These are phyloP conservation scores for Gobio occitaniae DNA, from an alignment of 2,797 vertebrate genomes.

Conservation along the genomic window DNA sequence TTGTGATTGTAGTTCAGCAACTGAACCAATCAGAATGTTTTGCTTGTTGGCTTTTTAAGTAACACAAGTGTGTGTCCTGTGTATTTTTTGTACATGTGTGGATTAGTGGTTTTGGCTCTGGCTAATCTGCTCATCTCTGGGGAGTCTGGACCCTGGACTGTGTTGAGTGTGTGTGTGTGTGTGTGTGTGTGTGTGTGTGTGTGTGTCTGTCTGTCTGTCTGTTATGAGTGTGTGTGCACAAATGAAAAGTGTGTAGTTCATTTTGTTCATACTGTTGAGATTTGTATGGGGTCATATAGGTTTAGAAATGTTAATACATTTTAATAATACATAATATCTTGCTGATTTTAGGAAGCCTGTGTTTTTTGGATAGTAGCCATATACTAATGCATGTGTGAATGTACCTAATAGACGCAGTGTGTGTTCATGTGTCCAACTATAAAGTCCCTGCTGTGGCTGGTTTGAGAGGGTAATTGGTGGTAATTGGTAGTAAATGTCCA, in stretches of 20 bases:
- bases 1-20: background rate
- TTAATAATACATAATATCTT: slow-evolving; percentile 28
- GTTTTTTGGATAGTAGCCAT: slow-evolving; percentile 26
- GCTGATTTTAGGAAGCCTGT: slow-evolving; percentile 26
- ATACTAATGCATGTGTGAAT: slow-evolving; percentile 24
- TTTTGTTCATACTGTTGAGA: background rate
- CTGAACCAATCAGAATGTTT: slow-evolving; percentile 39
- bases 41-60: slow-evolving; percentile 9
- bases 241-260: slow-evolving; percentile 10
- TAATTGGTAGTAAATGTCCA: slow-evolving; percentile 61
- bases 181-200: slow-evolving; percentile 27
- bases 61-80: slow-evolving; percentile 36
- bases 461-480: slow-evolving; percentile 57
- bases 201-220: slow-evolving; percentile 32
- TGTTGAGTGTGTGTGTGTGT: slow-evolving; percentile 22
- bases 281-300: slow-evolving; percentile 20
- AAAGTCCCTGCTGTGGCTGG: slow-evolving; percentile 41
- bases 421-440: slow-evolving; percentile 31
- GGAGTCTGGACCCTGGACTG: slow-evolving; percentile 50
- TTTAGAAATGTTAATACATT: slow-evolving; percentile 5
- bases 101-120: slow-evolving; percentile 64
- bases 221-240: slow-evolving; percentile 19
- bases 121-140: slow-evolving; percentile 66
- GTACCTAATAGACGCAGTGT: slow-evolving; percentile 36
- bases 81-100: slow-evolving; percentile 42